phyloP scores from a whole-genome alignment of 2,113 vertebrate species.

The Perca fluviatilis region DNA sequence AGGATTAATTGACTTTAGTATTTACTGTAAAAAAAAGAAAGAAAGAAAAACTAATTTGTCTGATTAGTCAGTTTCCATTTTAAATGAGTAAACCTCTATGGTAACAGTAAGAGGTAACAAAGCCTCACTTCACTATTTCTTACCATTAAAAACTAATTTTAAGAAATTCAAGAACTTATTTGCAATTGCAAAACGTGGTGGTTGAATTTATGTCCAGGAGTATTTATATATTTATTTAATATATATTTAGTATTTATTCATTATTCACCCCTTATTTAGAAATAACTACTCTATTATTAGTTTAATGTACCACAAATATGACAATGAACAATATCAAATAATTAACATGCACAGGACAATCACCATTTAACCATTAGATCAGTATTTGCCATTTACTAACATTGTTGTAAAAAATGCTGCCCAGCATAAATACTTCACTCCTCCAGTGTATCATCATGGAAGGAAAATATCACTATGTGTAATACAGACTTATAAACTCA shows the following conservation, averaged over 20 bases:
- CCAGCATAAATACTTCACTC: conserved; percentile 2
- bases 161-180: background rate
- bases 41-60: background rate
- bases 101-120: conserved; percentile 5
- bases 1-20: background rate
- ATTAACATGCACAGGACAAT: conserved; percentile 46
- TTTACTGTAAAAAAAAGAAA: too few relatives aligned
- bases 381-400: conserved; percentile 74
- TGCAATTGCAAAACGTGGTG: background rate
- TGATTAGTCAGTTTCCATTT: background rate
- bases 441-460: background rate
- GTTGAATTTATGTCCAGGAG: background rate
- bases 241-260: too few relatives aligned
- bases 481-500: conserved; percentile 19
- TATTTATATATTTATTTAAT: background rate
- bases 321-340: conserved; percentile 36
- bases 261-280: conserved; percentile 19
- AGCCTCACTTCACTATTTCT: background rate
- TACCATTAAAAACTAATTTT: background rate
- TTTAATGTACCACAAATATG: conserved; percentile 20
- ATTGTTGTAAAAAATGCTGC: conserved; percentile 16
- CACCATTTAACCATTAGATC: conserved; percentile 49
- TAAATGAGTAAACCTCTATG: background rate
- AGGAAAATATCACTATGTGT: conserved; percentile 28
- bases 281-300: background rate